Evolutionary conservation across 2,888 invertebrate species (phyloP), one percentile per base, ranked within the genome.

Genomic region (Melinopterus prodromus): DNA sequence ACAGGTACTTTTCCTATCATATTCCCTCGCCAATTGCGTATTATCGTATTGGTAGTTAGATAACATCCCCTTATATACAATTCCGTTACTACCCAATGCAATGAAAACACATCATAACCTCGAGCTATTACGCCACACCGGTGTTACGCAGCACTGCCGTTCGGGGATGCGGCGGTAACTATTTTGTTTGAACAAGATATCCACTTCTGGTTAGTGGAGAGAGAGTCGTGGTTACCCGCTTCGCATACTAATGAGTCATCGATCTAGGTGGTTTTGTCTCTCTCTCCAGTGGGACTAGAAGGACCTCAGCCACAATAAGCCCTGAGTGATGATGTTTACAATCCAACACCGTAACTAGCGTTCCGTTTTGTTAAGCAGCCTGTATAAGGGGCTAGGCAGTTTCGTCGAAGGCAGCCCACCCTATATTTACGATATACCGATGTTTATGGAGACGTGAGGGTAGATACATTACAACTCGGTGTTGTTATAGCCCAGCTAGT

Each of bases 161-260:
- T 26, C 3, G 26, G 26, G 26, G 26, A 26, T 26, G 26, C 26
- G 26, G 26, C 5, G 12, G 53, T 53, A 53, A 53, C 53, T 53
- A 53, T 53, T 53, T 53, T 53, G 53, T 53, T 53, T 53, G 53
- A 53, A 53, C 9, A 26, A 53, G 53, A 53, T 53, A 53, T 53
- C 53, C 53, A 53, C 53, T 53, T 12, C 53, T 53, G 53, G 53
- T 53, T 53, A 53, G 53, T 53, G 53, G 53, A 9, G 53, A 53
- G 12, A 12, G 53, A 53, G 26, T 6, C 53, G 53, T 12, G 53
- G 53, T 53, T 53, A 53, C 53, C 53, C 53, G 53, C 12, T 53
- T 53, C 53, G 53, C 53, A 53, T 53, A 53, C 53, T 53, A 53
- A 53, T 53, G 53, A 53, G 53, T 53, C 53, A 53, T 53, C 53